Evolutionary conservation across 2,888 invertebrate species (phyloP).

Genomic region (Dusona sp.): DNA sequence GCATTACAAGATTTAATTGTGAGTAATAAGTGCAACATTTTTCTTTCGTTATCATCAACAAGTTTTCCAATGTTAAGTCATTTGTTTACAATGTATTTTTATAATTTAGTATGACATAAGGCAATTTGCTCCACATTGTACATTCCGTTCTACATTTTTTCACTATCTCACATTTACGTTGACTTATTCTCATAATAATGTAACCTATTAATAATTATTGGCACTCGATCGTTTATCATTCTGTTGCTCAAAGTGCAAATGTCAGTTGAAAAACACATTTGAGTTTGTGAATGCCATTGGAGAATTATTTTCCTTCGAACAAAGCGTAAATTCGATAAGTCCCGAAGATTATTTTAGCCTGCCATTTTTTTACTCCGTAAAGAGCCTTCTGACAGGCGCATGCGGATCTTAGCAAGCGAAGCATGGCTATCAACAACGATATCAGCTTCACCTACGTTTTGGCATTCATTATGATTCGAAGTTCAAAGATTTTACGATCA

Average conservation of each 20-base stretch:
- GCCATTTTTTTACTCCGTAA: not conserved
- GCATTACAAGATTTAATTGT: no score
- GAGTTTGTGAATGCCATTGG: not conserved
- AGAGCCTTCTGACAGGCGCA: not conserved
- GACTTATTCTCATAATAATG: not conserved
- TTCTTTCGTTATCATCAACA: not conserved
- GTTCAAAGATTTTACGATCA: constrained; percentile 33
- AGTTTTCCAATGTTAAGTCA: not conserved
- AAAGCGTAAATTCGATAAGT: not conserved
- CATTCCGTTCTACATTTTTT: not conserved
- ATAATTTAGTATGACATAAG: not conserved
- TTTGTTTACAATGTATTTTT: not conserved
- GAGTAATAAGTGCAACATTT: no score
- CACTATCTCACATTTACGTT: not conserved
- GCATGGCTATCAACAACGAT: constrained; percentile 32
- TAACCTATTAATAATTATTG: not conserved
- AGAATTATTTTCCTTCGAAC: not conserved
- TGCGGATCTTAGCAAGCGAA: not conserved
- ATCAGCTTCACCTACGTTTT: constrained; percentile 38
- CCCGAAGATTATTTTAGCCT: not conserved
- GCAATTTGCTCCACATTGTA: not conserved
- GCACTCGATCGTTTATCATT: not conserved
- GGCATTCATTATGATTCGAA: constrained; percentile 6
- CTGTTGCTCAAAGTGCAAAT: not conserved
- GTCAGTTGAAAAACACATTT: not conserved